Evolutionary conservation across 2,113 vertebrate genomes (phyloP).

Genomic region (Odocoileus virginianus): DNA sequence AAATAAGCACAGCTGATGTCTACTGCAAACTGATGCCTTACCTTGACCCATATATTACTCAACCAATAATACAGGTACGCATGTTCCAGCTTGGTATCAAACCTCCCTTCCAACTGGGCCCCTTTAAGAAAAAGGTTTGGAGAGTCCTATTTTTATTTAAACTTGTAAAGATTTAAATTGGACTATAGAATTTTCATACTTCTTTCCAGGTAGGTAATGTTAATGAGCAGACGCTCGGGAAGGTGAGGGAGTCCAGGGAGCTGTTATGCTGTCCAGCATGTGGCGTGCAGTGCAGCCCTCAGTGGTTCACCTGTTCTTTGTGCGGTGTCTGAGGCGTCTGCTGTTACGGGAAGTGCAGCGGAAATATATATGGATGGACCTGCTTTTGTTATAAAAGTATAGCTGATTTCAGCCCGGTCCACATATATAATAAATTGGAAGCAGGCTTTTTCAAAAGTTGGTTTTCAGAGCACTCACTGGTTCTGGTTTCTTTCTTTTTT

Average conservation of each 20-base stretch:
- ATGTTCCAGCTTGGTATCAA: neutral
- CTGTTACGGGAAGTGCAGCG: neutral
- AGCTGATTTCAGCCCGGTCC: neutral
- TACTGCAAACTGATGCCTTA: slow-evolving; percentile 99
- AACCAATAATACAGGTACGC: slow-evolving; percentile 96
- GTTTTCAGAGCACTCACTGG: neutral
- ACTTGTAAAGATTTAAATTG: neutral
- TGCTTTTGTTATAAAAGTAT: neutral
- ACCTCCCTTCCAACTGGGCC: neutral
- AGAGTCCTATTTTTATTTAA: neutral
- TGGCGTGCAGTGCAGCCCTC: neutral
- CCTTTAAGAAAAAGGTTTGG: neutral
- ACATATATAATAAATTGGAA: neutral
- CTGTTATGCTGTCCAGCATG: neutral
- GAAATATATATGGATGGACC: neutral
- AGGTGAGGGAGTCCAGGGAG: too few species aligned
- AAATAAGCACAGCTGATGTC: slow-evolving; percentile 95
- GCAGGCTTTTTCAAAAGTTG: neutral
- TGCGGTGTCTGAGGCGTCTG: neutral
- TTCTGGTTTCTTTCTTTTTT: neutral
- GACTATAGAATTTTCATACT: neutral
- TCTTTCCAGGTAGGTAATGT: neutral
- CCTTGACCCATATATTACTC: slow-evolving; percentile 92
- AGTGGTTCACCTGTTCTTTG: neutral
- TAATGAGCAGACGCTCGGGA: neutral